Base-by-base conservation (phyloP, 37 sponge, comb jelly and placozoan species). In the Spongilla lacustris region DNA sequence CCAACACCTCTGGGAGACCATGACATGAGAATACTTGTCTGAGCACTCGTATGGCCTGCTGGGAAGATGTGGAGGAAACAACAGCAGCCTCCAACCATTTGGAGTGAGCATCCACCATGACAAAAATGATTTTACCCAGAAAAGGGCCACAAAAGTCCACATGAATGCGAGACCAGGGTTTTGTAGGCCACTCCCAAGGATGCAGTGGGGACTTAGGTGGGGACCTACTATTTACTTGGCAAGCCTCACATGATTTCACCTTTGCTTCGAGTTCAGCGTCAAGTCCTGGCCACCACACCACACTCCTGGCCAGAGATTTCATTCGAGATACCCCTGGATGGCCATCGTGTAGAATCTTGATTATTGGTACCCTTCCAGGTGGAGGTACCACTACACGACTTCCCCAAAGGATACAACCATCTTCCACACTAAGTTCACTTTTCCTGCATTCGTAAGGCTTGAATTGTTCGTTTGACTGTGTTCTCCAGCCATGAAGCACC, bases 241-340 rank as follows among this genome's bases (percentile, higher is more conserved):
- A 74, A 22, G 29, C 74, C 23, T 22, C 32, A 74, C 74, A 74
- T 35, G 74, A 34, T 35, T 25, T n/a, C 34, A 74, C 74, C 23
- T 31, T 35, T 30, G 32, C 29, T 35, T 29, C 74, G 23, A 74
- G 58, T 37, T 33, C 79, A 23, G 29, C 23, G 28, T 81, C 81
- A 19, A 81, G 66, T 35, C 69, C 38, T 81, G 81, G 81, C 81
- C 81, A 81, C 79, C 79, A 78, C 58, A 78, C 79, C 27, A 34
- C 27, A 19, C 66, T 35, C 27, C 79, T 33, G 33, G 79, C 79
- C 26, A 78, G 29, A 38, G 23, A 29, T 37, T 78, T 78, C 79
- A 78, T 78, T 29, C 79, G 58, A 26, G 79, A 34, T 23, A 49
- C 26, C 27, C 67, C 67, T 22, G 74, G 74, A 29, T 74, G 32